Conservation (phyloP, 2,113 vertebrate genomes). For the Alligator sinensis region DNA sequence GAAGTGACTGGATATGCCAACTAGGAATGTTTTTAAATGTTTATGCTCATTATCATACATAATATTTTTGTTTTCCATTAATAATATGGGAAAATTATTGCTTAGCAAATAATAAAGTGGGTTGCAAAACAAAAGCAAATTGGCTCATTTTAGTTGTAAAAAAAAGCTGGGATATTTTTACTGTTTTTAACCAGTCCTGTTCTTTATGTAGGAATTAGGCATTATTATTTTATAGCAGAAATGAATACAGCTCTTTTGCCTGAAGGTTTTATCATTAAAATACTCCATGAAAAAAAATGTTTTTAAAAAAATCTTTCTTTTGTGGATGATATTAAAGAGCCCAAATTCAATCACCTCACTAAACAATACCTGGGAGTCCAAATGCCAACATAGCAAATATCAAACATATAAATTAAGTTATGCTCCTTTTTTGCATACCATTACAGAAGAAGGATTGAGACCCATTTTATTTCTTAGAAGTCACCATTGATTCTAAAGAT, state of each 20-base stretch:
- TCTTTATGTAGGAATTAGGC: not conserved
- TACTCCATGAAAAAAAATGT: not conserved
- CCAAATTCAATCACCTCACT: not conserved
- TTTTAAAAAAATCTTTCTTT: not conserved
- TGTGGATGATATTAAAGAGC: not conserved
- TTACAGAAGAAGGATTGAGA: not conserved
- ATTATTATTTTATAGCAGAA: not conserved
- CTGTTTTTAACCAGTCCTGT: not conserved
- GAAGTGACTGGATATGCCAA: not conserved
- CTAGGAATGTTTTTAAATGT: not conserved
- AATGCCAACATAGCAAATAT: not conserved
- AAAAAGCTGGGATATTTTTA: not conserved
- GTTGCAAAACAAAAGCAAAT: not conserved
- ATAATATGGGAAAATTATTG: not conserved
- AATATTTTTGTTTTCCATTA: not conserved
- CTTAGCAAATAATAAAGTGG: not conserved
- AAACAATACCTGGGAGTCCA: not conserved
- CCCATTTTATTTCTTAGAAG: not conserved
- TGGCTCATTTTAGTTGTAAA: constrained; percentile 3
- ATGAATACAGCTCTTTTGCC: not conserved
- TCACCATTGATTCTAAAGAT: not conserved
- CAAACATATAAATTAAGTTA: not conserved
- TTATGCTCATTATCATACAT: not conserved
- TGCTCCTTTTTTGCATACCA: not conserved
- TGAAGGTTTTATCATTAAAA: not conserved